A percentile compares a stretch with the other conserved stretches of the same genome.
Evolutionary conservation across 2,113 vertebrate species (phyloP).

Genomic region (Proteles cristata): DNA sequence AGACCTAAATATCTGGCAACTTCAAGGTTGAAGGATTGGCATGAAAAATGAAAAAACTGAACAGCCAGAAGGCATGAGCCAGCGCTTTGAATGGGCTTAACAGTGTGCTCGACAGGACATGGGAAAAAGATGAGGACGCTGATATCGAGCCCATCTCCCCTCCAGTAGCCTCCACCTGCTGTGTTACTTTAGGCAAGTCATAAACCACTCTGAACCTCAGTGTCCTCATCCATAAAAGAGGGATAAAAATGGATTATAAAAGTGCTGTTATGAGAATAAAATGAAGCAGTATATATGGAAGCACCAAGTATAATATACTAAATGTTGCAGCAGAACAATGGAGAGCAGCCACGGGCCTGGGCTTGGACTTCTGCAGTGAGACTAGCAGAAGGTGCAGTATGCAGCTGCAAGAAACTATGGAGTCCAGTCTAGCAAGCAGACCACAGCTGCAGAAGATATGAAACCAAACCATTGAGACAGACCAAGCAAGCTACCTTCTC

Average conservation of each 20-base stretch:
- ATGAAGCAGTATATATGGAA: background rate
- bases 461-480: background rate
- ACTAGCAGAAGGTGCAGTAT: background rate
- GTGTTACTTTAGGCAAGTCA: background rate
- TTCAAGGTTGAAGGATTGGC: constrained; percentile 46
- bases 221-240: background rate
- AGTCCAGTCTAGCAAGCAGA: background rate
- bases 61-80: background rate
- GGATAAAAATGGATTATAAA: background rate
- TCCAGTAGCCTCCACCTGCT: background rate
- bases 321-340: background rate
- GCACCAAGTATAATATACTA: background rate
- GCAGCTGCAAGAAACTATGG: background rate
- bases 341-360: background rate
- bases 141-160: background rate
- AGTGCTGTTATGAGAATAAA: background rate
- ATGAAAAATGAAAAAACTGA: background rate
- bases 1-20: constrained; percentile 59
- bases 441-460: background rate
- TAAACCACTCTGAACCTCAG: background rate
- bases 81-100: constrained; percentile 42
- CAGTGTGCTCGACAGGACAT: background rate
- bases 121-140: background rate
- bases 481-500: background rate
- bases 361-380: background rate